A percentile compares a stretch with the other conserved stretches of the same genome.
These are phyloP conservation scores for Bellardia bayeri DNA, from an alignment of 2,888 invertebrate species.

Conservation along the genomic window DNA sequence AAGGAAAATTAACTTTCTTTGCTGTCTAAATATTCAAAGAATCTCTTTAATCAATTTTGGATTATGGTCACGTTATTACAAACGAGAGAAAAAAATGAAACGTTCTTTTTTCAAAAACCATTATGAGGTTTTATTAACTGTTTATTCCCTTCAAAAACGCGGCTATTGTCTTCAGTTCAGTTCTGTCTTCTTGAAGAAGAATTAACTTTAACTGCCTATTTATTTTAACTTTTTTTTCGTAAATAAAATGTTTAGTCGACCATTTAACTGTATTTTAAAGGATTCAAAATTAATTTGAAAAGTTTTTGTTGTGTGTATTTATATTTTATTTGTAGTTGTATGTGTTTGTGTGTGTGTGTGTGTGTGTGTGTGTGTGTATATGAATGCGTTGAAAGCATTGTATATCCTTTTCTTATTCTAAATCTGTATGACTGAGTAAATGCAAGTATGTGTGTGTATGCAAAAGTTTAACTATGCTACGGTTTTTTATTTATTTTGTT, in stretches of 20 bases:
- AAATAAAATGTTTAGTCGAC: conserved; percentile 57
- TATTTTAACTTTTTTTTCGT: conserved; percentile 30
- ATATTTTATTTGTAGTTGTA: conserved; percentile 26
- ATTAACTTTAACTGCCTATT: conserved; percentile 47
- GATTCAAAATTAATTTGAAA: conserved; percentile 72
- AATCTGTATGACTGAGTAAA: background rate
- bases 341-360: conserved; percentile 4
- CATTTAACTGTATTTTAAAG: conserved; percentile 70
- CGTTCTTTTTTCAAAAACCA: background rate
- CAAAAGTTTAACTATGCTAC: conserved; percentile 39
- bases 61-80: conserved; percentile 54
- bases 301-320: conserved; percentile 54
- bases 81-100: conserved; percentile 24
- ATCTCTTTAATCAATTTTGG: conserved; percentile 56
- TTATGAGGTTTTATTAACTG: conserved; percentile 60
- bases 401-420: conserved; percentile 27
- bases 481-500: conserved; percentile 58
- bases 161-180: conserved; percentile 18
- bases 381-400: conserved; percentile 34
- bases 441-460: conserved; percentile 17
- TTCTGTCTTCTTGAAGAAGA: conserved; percentile 19
- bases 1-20: conserved; percentile 1
- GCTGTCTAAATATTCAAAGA: conserved; percentile 32
- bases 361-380: conserved; percentile 13
- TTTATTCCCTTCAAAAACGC: conserved; percentile 54